These are phyloP conservation scores for Drosophila ogumai DNA, from an alignment of 1,140 invertebrate genomes.

Conservation along the genomic window DNA sequence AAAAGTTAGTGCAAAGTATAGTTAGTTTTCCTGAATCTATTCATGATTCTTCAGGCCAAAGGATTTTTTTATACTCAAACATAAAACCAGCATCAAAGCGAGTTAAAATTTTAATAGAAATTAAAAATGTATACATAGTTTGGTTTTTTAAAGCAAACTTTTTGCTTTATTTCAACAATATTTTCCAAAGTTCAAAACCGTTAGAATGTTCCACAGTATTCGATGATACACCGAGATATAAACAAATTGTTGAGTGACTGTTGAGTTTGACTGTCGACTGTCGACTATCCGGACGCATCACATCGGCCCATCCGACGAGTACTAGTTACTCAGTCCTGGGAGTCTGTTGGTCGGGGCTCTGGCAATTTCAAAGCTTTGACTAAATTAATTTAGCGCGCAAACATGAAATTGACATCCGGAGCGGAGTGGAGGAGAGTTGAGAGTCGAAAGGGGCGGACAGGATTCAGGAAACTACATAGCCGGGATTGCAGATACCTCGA, in stretches of 20 bases:
- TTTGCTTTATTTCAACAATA: not conserved
- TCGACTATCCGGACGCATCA: constrained; percentile 52
- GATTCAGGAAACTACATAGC: constrained; percentile 9
- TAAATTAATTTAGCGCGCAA: constrained; percentile 81
- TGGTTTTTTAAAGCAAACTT: not conserved
- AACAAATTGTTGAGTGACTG: constrained; percentile 53
- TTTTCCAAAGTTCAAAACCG: not conserved
- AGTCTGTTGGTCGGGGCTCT: constrained; percentile 32
- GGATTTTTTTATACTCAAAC: not conserved
- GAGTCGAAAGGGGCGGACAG: not conserved
- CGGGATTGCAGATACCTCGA: constrained; percentile 25
- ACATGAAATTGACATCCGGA: constrained; percentile 67
- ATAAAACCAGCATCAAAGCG: not conserved
- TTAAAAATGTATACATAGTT: not conserved
- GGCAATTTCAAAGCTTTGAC: constrained; percentile 65
- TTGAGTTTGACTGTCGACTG: constrained; percentile 34
- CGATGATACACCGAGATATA: constrained; percentile 18
- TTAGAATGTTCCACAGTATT: constrained; percentile 9
- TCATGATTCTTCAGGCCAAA: not conserved
- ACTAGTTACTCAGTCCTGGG: constrained; percentile 42
- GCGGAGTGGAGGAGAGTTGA: not conserved
- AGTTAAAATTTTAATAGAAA: not conserved
- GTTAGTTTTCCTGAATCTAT: not conserved
- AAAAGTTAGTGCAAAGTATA: not conserved
- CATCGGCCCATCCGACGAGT: constrained; percentile 20